These are phyloP conservation scores for Sabatieria punctata DNA, from an alignment of 2,888 invertebrate species.

Conservation along the genomic window DNA sequence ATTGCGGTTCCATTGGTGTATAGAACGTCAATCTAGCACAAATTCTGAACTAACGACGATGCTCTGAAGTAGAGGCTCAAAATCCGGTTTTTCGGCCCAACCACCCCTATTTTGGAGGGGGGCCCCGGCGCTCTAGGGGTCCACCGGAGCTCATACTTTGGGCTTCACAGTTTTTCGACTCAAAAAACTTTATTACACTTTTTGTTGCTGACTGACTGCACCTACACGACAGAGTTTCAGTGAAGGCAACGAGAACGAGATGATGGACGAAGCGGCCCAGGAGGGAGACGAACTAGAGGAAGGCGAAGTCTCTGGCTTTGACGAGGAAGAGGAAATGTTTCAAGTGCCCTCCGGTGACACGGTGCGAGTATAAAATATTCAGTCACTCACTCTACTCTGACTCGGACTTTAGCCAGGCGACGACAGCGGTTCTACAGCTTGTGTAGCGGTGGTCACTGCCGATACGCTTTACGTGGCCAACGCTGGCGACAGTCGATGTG, in stretches of 20 bases:
- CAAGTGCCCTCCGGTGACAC: conserved; percentile 7
- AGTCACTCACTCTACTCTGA: background rate
- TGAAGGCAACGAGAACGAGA: conserved; percentile 14
- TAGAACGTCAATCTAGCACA: no score
- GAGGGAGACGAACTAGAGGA: background rate
- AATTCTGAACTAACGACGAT: no score
- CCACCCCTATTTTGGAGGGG: no score
- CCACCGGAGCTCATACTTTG: no score
- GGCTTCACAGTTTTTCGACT: no score
- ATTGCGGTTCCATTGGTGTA: no score
- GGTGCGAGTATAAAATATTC: conserved; percentile 2
- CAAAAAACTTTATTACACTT: no score
- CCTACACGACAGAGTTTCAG: no score
- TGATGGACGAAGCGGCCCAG: conserved; percentile 11
- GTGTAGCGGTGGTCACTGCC: conserved; percentile 64
- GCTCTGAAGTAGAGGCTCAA: no score
- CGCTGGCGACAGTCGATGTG: conserved; percentile 76
- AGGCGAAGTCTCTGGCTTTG: background rate
- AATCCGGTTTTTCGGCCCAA: no score
- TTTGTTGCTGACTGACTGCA: no score
- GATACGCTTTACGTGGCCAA: conserved; percentile 65
- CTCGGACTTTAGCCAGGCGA: conserved; percentile 49
- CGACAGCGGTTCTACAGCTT: conserved; percentile 92
- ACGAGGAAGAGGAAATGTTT: conserved; percentile 4
- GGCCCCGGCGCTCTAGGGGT: no score